Evolutionary conservation across 2,113 vertebrate species (phyloP).

Genomic region (Podocnemis expansa): DNA sequence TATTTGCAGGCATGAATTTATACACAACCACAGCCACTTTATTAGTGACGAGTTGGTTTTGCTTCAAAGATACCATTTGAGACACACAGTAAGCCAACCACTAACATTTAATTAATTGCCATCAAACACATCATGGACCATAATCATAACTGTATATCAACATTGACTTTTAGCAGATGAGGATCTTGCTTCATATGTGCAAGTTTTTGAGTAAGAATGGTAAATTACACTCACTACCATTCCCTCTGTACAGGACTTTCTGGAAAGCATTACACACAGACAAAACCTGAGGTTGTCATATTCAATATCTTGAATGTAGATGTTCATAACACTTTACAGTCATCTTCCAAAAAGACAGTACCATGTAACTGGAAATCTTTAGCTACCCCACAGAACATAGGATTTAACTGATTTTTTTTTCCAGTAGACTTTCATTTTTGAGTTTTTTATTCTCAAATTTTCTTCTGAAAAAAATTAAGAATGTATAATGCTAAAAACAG

Average conservation of each 20-base stretch:
- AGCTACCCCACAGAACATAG: no score
- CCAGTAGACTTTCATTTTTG: no score
- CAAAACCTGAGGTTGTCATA: no score
- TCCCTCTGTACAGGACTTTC: no score
- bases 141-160: background rate
- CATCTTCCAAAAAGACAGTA: no score
- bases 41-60: background rate
- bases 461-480: background rate
- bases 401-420: no score
- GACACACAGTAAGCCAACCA: conserved; percentile 15
- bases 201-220: background rate
- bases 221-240: no score
- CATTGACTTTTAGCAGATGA: background rate
- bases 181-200: background rate
- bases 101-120: background rate
- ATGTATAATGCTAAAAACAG: background rate
- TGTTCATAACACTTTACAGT: no score
- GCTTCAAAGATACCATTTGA: background rate
- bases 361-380: no score
- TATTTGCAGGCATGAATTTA: background rate
- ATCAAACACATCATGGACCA: background rate
- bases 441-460: background rate
- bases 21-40: background rate
- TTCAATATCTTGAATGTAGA: no score
- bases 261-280: no score